A percentile compares a stretch with the other conserved stretches of the same genome.
phyloP scores from a whole-genome alignment of 2,888 invertebrate species.

The Mermis nigrescens region DNA sequence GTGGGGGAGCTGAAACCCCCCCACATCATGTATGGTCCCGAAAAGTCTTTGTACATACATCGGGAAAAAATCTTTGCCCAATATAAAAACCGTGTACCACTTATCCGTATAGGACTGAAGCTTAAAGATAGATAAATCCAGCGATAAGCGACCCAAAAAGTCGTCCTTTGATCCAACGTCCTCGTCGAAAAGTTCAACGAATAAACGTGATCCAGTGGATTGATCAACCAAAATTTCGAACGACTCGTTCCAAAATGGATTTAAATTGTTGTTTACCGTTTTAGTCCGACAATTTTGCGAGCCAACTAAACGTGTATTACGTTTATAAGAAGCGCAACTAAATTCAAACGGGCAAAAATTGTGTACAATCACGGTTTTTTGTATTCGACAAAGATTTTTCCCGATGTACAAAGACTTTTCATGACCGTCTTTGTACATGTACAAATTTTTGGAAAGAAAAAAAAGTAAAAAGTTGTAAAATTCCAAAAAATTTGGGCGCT shows the following conservation, averaged over 20 bases:
- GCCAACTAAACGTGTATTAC: conserved; percentile 1
- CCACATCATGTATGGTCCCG: no score
- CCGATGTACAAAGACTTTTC: no score
- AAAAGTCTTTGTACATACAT: no score
- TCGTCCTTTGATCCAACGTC: neutral
- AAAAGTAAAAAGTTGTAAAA: no score
- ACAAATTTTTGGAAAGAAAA: neutral
- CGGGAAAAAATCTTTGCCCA: no score
- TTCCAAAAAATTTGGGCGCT: no score
- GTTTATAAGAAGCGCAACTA: neutral
- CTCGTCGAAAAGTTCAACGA: conserved; percentile 3
- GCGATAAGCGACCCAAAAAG: neutral
- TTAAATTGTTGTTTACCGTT: conserved; percentile 4
- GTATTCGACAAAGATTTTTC: no score
- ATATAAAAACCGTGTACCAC: no score
- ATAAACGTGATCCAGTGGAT: neutral
- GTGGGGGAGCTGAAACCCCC: no score
- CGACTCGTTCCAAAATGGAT: conserved; percentile 2
- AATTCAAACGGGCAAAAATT: neutral
- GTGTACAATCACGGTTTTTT: neutral
- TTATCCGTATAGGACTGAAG: no score
- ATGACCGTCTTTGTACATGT: no score
- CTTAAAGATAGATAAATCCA: neutral
- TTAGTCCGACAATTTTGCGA: neutral
- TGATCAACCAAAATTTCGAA: neutral